phyloP scores from a whole-genome alignment of 2,888 invertebrate species.

The Alviniconcha strummeri region DNA sequence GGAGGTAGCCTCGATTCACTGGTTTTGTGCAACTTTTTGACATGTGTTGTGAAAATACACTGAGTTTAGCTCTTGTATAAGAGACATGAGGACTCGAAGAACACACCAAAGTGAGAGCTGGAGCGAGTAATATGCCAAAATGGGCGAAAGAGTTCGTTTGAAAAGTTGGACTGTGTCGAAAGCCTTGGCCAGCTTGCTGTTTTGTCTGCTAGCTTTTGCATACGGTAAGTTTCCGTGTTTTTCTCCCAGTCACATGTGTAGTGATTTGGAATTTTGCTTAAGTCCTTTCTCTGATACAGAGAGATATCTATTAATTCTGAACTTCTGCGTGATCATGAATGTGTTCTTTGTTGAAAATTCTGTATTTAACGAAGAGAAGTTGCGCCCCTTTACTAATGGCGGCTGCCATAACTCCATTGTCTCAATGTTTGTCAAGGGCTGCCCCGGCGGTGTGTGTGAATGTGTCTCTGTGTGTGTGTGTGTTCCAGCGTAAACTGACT shows the following conservation, averaged over 20 bases:
- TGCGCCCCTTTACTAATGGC: slow-evolving; percentile 26
- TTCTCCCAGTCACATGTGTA: neutral
- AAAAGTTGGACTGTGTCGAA: slow-evolving; percentile 31
- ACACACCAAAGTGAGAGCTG: neutral
- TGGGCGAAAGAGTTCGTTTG: slow-evolving; percentile 36
- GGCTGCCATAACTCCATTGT: slow-evolving; percentile 20
- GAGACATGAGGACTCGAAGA: neutral
- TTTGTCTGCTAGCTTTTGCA: slow-evolving; percentile 22
- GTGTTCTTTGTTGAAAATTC: too few relatives aligned
- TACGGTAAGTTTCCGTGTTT: slow-evolving; percentile 23
- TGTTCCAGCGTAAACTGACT: too few relatives aligned
- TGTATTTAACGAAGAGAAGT: neutral
- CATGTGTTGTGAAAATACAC: neutral
- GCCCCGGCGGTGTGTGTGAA: neutral
- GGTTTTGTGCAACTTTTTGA: slow-evolving; percentile 17
- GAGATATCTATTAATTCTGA: too few relatives aligned
- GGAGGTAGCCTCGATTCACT: neutral
- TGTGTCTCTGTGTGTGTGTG: slow-evolving; percentile 6
- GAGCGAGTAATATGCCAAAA: slow-evolving; percentile 22
- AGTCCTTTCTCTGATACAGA: too few relatives aligned
- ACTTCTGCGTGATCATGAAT: too few relatives aligned
- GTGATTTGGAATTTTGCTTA: neutral
- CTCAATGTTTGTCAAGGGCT: slow-evolving; percentile 17
- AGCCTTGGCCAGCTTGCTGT: slow-evolving; percentile 4
- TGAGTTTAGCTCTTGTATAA: neutral